phyloP scores from a whole-genome alignment of 2,797 vertebrate species.

The Bovichtus diacanthus region DNA sequence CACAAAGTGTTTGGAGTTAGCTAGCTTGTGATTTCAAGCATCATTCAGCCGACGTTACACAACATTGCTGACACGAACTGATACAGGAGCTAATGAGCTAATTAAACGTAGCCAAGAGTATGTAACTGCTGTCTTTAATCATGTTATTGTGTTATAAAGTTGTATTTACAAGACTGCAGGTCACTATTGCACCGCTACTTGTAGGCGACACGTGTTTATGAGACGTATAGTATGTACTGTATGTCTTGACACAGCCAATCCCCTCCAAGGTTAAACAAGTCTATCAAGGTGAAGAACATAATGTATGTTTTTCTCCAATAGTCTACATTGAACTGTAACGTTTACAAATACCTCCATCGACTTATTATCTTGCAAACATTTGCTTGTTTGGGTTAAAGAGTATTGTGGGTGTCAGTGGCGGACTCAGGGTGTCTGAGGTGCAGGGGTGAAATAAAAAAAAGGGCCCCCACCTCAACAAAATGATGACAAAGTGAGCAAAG shows the following conservation, averaged over 20 bases:
- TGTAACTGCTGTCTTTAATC: not conserved
- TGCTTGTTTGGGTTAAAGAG: not conserved
- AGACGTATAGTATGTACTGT: too few relatives aligned
- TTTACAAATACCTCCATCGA: not conserved
- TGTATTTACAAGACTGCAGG: not conserved
- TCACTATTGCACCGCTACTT: not conserved
- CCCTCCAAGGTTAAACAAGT: conserved; percentile 50
- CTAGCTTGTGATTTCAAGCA: not conserved
- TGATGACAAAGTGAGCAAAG: too few relatives aligned
- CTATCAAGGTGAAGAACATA: rapidly evolving
- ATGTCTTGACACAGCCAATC: not conserved
- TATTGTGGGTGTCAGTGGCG: not conserved
- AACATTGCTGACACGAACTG: conserved; percentile 12
- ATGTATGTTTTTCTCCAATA: too few relatives aligned
- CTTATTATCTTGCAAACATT: too few relatives aligned
- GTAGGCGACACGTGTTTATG: conserved; percentile 17
- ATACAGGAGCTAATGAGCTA: not conserved
- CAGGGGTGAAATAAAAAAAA: too few relatives aligned
- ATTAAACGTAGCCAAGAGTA: too few relatives aligned
- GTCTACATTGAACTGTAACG: not conserved
- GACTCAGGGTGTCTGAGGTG: too few relatives aligned
- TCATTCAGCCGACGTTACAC: conserved; percentile 18
- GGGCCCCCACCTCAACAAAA: too few relatives aligned
- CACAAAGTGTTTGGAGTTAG: not conserved
- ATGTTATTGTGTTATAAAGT: not conserved